phyloP scores from a whole-genome alignment of 1,140 invertebrate species.

The Drosophila truncata region DNA sequence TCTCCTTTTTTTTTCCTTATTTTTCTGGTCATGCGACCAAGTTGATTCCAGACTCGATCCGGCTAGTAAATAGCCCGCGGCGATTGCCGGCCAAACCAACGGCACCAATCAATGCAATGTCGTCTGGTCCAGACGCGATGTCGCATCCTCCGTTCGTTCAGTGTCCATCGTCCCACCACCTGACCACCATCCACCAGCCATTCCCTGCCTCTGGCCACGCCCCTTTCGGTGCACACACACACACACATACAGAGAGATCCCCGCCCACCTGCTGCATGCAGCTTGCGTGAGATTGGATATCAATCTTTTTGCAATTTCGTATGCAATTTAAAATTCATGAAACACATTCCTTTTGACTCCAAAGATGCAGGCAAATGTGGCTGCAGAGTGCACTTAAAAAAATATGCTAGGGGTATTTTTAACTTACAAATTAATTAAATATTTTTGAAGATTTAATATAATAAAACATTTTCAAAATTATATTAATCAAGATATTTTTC shows the following conservation, averaged over 20 bases:
- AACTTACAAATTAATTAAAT: neutral
- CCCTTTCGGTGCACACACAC: neutral
- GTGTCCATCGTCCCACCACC: conserved; percentile 16
- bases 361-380: conserved; percentile 81
- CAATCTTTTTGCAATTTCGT: conserved; percentile 84
- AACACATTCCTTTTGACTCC: conserved; percentile 83
- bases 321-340: conserved; percentile 85
- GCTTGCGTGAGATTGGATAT: conserved; percentile 84
- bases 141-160: conserved; percentile 33
- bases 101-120: conserved; percentile 75
- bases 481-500: too few species aligned
- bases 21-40: conserved; percentile 16
- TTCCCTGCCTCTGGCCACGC: conserved; percentile 16
- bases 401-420: neutral
- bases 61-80: conserved; percentile 64
- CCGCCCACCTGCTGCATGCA: conserved; percentile 71
- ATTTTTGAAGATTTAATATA: neutral
- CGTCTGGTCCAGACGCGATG: conserved; percentile 55
- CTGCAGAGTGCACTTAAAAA: conserved; percentile 9
- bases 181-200: conserved; percentile 15
- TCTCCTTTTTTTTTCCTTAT: neutral
- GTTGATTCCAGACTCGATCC: conserved; percentile 22
- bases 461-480: too few species aligned
- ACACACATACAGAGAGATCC: conserved; percentile 8
- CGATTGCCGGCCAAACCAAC: conserved; percentile 58